A percentile compares a stretch with the other conserved stretches of the same genome.
These are phyloP conservation scores for Tethea ocularis DNA, from an alignment of 2,888 invertebrate species.

Conservation along the genomic window DNA sequence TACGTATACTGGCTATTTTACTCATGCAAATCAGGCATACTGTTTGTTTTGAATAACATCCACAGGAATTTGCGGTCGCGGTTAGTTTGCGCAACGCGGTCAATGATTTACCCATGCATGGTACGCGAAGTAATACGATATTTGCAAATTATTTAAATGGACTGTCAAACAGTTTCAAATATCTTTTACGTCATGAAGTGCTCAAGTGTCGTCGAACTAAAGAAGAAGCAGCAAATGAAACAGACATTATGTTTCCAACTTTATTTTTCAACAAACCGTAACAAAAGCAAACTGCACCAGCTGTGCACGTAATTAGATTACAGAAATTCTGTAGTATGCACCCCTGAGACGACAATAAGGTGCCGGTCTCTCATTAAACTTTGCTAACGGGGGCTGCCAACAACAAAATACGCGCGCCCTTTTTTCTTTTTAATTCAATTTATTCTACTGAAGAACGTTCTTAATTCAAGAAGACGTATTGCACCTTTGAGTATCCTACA, in stretches of 20 bases:
- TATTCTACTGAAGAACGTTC: constrained; percentile 12
- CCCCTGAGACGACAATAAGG: constrained; percentile 47
- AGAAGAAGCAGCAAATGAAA: constrained; percentile 18
- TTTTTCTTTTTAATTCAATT: constrained; percentile 46
- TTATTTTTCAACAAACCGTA: constrained; percentile 40
- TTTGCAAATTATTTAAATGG: constrained; percentile 20
- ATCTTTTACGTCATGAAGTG: constrained; percentile 18
- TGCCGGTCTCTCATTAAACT: constrained; percentile 60
- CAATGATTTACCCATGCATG: constrained; percentile 7
- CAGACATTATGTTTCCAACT: constrained; percentile 32
- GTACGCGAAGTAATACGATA: constrained; percentile 9
- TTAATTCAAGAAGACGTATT: constrained; percentile 3
- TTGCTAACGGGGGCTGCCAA: constrained; percentile 50
- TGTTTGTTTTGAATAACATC: constrained; percentile 51
- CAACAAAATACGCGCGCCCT: constrained; percentile 38
- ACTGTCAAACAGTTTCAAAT: constrained; percentile 24
- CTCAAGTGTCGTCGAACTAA: constrained; percentile 1
- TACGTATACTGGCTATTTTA: constrained; percentile 35
- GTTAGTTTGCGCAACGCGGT: constrained; percentile 32
- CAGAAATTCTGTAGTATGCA: constrained; percentile 50
- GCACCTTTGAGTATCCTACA: background rate
- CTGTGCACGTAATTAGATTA: constrained; percentile 60
- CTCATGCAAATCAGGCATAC: constrained; percentile 45
- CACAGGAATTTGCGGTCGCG: constrained; percentile 40
- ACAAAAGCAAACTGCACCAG: constrained; percentile 42